A percentile compares a stretch with the other conserved stretches of the same genome.
Evolutionary conservation across 2,113 vertebrate species (phyloP).

Genomic region (Antechinus flavipes): DNA sequence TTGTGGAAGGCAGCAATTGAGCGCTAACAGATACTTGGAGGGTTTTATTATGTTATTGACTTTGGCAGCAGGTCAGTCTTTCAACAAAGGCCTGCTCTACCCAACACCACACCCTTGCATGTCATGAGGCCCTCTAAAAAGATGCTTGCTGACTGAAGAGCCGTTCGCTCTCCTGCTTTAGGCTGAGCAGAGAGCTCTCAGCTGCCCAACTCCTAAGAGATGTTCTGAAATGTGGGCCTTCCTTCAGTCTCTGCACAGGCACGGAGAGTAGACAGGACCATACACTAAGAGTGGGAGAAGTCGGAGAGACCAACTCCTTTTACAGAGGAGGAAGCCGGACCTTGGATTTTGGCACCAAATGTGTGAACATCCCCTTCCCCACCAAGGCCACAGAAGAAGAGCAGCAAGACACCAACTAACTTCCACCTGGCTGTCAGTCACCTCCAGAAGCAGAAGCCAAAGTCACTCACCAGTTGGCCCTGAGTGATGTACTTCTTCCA

Average conservation of each 20-base stretch:
- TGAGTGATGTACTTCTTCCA: slow-evolving; percentile 99
- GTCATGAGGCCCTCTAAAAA: not conserved
- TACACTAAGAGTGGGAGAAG: not conserved
- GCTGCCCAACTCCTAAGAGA: not conserved
- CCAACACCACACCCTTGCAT: not conserved
- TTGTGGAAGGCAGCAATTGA: not conserved
- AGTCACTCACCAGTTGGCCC: slow-evolving; percentile 93
- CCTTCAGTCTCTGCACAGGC: not conserved
- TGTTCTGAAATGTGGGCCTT: not conserved
- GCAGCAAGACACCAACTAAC: not conserved
- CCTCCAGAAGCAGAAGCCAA: not conserved
- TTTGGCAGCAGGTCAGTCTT: not conserved
- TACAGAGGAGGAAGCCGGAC: not conserved
- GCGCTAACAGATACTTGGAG: not conserved
- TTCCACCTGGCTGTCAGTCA: too few relatives aligned
- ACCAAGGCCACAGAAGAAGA: not conserved
- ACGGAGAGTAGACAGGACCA: not conserved
- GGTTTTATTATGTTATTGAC: not conserved
- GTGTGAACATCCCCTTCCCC: not conserved
- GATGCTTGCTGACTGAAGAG: not conserved
- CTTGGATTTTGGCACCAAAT: not conserved
- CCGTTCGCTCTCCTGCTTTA: not conserved
- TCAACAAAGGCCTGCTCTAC: not conserved
- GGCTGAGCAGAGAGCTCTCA: not conserved
- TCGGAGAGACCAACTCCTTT: not conserved